Evolutionary conservation across 2,888 invertebrate genomes (phyloP), one percentile per base, ranked within the genome.

Genomic region (Colletes collaris): DNA sequence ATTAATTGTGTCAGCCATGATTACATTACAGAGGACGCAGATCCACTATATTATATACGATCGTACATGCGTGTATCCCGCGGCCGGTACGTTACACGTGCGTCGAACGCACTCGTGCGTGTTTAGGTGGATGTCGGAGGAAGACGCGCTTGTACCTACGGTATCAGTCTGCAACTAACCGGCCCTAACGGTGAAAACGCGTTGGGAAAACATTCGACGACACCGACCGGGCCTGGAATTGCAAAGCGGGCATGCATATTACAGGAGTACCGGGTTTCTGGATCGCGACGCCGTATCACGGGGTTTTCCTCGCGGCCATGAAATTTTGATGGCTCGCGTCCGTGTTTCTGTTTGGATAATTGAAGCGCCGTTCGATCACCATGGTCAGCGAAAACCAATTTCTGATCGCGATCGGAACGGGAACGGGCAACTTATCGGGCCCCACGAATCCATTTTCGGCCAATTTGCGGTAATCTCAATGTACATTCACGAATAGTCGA

Each of bases 1-100:
- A 92, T 91, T 91, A 92, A 92, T 92, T 89, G 91, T 91, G 90
- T 91, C 91, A 89, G 81, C 89, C 89, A 85, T 90, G 90, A 91
- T 91, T 91, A 90, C 90, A 90, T 91, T 88, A 90, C 87, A 86
- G 85, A 80, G 86, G 81, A 84, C 82, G 87, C 88, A 83, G 80
- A 84, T 84, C 83, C 84, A 78, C 81, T 84, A 87, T 84, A 88
- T 84, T 88, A 87, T 87, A 87, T 86, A 83, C 74, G 79, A 70
- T 70, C 82, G 72, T 84, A 69, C 82, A 75, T 83, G 84, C 84
- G 76, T 84, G 77, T 79, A 78, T 79, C 86, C 82, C 86, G 85
- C 83, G 81, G 76, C 44, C 80, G 85, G 84, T 81, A 76, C 74
- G 84, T 76, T 83, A 87, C 88, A 88, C 85, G 89, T 81, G 88